Base-by-base conservation (phyloP, 1,140 invertebrate genomes). In the Holotrichia oblita region DNA sequence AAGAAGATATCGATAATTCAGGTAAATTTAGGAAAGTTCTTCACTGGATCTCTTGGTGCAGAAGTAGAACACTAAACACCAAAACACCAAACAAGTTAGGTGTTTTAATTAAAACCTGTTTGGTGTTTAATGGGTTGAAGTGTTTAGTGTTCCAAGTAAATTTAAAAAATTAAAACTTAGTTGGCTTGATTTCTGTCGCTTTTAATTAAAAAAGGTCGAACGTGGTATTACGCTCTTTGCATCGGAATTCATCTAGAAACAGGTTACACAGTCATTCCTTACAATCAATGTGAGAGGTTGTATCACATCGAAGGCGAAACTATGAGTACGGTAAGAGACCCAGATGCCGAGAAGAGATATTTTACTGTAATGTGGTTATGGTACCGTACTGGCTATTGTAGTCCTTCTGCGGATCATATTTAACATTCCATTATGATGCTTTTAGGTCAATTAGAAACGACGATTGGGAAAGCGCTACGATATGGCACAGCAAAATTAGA, bases 221-320 rank as follows among this genome's bases (percentile, higher is more conserved):
- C 81, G 22, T 90, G 89, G 89, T 90, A 89, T 80, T 88, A 88
- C 79, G 85, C 88, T 0, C 81, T 89, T 4, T 88, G 88, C 73
- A 80, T 89, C 4, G 86, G 87, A 44, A 80, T 89, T 17, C 85
- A 89, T 73, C 80, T 90, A 59, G 89, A 90, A 77, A 87, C 87
- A 0, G 89, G 89, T 1, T 84, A 89, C 9, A 83, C 84, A 3
- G 77, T 89, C 6, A 78, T 81, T 22, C 81, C 84, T 0, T 82
- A 81, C 64, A 74, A 78, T 3, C 44, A 76, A 22, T 87, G 85
- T 48, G 84, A 87, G 41, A 84, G 83, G 4, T 88, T 87, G 73
- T 87, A 85, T 77, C 83, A 88, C 40, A 84, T 85, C 40, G 85
- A 88, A 77, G 86, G 86, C 7, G 85, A 86, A 34, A 84, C 84